These are phyloP conservation scores for Masnerella sp. DNA, from an alignment of 2,888 invertebrate species.

Conservation along the genomic window DNA sequence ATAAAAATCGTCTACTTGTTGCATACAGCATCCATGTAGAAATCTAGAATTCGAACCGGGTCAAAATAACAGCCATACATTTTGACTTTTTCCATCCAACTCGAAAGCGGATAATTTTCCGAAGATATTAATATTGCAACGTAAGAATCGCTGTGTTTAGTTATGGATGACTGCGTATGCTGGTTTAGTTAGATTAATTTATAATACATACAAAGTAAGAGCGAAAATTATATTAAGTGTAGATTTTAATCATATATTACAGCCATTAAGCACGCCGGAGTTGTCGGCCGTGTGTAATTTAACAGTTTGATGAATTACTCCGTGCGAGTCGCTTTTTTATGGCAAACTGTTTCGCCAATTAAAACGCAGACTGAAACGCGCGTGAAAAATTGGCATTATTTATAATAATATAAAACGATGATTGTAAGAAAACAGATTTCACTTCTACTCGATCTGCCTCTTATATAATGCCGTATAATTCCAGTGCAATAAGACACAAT, in stretches of 20 bases:
- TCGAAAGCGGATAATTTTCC: conserved; percentile 23
- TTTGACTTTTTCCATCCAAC: conserved; percentile 26
- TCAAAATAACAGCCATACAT: not conserved
- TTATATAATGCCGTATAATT: conserved; percentile 48
- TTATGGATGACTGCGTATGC: conserved; percentile 47
- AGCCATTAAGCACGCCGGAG: no score
- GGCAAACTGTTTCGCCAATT: conserved; percentile 27
- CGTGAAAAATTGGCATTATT: conserved; percentile 32
- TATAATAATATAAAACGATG: conserved; percentile 50
- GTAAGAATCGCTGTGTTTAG: conserved; percentile 30
- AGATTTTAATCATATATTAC: conserved; percentile 48
- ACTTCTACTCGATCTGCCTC: no score
- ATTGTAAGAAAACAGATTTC: conserved; percentile 47
- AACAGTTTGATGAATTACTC: conserved; percentile 45
- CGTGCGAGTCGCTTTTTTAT: conserved; percentile 9
- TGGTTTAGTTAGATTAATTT: conserved; percentile 38
- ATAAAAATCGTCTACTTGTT: no score
- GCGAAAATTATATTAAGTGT: conserved; percentile 43
- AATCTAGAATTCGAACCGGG: not conserved
- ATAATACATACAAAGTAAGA: conserved; percentile 33
- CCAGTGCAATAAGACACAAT: conserved; percentile 43
- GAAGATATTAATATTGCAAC: conserved; percentile 21
- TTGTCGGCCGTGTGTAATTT: conserved; percentile 39
- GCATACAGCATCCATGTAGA: no score
- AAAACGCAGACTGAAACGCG: conserved; percentile 11